Evolutionary conservation across 1,140 invertebrate species (phyloP).

Genomic region (Acyrthosiphon pisum): DNA sequence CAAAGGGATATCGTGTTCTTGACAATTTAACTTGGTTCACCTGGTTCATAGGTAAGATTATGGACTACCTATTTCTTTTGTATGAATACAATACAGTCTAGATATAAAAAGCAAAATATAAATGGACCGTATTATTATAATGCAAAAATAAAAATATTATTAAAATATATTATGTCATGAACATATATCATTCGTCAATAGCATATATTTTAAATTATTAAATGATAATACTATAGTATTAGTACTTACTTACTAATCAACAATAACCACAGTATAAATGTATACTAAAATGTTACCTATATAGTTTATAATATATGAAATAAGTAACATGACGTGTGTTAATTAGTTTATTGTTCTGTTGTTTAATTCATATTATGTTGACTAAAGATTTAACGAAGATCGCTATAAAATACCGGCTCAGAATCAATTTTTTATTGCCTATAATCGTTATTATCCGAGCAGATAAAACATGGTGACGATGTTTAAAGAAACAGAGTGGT

Average conservation of each 20-base stretch:
- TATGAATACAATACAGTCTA: neutral
- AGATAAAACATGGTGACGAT: slow-evolving; percentile 6
- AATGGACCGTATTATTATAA: neutral
- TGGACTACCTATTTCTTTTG: neutral
- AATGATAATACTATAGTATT: neutral
- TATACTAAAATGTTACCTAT: neutral
- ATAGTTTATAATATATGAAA: neutral
- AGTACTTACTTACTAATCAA: neutral
- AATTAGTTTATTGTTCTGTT: slow-evolving; percentile 8
- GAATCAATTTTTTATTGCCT: slow-evolving; percentile 20
- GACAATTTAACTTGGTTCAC: neutral
- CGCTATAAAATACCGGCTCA: neutral
- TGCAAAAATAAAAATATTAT: neutral
- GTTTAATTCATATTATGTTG: neutral
- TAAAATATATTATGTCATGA: no score
- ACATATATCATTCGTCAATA: neutral
- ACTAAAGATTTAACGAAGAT: neutral
- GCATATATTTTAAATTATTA: neutral
- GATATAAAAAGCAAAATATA: neutral
- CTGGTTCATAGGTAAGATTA: neutral
- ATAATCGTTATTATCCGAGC: neutral
- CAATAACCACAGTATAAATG: neutral
- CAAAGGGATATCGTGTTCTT: neutral
- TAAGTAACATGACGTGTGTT: neutral
- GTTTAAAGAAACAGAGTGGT: neutral